These are phyloP conservation scores for Lasioglossum pauxillum DNA, from an alignment of 2,888 invertebrate genomes.

Conservation along the genomic window DNA sequence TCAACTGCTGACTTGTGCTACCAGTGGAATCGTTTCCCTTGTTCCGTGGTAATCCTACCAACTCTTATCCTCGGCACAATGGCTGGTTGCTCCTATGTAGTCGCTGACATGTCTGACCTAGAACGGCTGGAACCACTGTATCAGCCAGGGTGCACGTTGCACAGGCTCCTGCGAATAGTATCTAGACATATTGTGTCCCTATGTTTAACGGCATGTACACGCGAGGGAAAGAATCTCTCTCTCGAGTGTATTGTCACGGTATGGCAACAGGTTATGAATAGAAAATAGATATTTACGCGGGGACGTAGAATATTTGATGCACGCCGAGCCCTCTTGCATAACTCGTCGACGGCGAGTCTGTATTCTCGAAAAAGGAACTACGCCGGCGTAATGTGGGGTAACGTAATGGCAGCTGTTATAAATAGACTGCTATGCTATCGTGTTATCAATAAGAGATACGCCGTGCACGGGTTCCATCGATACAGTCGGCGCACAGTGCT, in stretches of 20 bases:
- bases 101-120: constrained; percentile 24
- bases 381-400: constrained; percentile 24
- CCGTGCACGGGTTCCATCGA: neutral
- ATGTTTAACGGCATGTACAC: neutral
- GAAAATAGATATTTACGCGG: constrained; percentile 6
- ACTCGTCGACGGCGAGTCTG: neutral
- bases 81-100: constrained; percentile 11
- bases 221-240: neutral
- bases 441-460: constrained; percentile 60
- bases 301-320: constrained; percentile 4
- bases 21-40: constrained; percentile 53
- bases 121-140: neutral
- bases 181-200: neutral
- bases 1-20: constrained; percentile 57
- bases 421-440: constrained; percentile 51
- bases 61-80: constrained; percentile 16
- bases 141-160: neutral
- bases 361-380: constrained; percentile 19
- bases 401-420: constrained; percentile 41
- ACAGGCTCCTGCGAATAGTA: neutral
- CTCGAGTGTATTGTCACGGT: neutral
- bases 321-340: neutral
- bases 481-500: neutral
- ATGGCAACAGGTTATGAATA: constrained; percentile 14
- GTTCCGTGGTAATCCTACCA: constrained; percentile 52